Base-by-base conservation (phyloP, 2,113 vertebrate genomes). In the Phrynosoma platyrhinos region DNA sequence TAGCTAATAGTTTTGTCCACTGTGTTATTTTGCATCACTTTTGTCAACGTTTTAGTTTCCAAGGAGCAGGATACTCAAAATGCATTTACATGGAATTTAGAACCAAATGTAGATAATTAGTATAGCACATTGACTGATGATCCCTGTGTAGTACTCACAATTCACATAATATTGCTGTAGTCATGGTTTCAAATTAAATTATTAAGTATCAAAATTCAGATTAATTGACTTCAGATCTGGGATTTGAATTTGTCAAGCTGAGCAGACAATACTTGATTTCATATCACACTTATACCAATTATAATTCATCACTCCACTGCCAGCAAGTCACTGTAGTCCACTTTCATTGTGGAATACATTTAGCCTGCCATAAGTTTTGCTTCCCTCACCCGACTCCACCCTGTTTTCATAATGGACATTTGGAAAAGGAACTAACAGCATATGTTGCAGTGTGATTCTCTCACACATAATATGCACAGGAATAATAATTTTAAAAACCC, bases 361-460 rank as follows among this genome's bases (percentile, higher is more conserved):
- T 82, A 83, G 27, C n/a, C 80, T n/a, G n/a, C 74, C 12, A 2
- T 58, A 62, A 62, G 58, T 62, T 62, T 62, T 16, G 13, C 18
- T 12, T 16, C 13, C 13, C 58, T 12, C 58, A 16, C 13, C 13
- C 58, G 2, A 10, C 55, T 12, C 10, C 58, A 30, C 66, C 36
- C 40, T 86, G 53, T 89, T 80, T 1, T 79, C 12, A n/a, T 10
- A 80, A 87, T 58, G 66, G 85, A 80, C 9, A 36, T 86, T 85
- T 85, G 40, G 83, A 90, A 88, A 68, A 21, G 7, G 32, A 93
- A 84, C 62, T 80, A 75, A 68, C 93, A 76, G 23, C 40, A 87
- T 93, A 69, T 32, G 9, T 30, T 90, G 25, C 27, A 72, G 47
- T 91, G 90, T 64, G 83, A 53, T 88, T 90, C 86, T 90, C 72